Conservation (phyloP, 2,888 invertebrate species). For the Nemotelus nigrinus region DNA sequence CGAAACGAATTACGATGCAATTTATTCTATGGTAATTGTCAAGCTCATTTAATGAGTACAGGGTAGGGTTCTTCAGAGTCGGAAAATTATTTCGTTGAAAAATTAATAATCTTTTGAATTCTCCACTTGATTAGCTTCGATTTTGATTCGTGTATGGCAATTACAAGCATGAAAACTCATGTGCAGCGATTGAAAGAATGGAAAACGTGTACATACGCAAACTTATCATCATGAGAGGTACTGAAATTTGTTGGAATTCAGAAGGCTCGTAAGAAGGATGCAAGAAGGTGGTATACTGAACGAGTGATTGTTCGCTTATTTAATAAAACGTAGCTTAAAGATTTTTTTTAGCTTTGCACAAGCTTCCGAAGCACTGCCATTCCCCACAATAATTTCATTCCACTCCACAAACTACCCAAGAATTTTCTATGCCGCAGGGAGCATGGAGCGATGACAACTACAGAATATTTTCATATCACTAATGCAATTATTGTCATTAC, state of each 20-base stretch:
- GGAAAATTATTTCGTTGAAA: constrained; percentile 46
- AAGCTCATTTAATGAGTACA: background rate
- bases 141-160: constrained; percentile 34
- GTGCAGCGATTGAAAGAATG: no score
- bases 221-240: no score
- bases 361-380: no score
- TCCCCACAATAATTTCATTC: no score
- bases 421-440: constrained; percentile 18
- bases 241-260: background rate
- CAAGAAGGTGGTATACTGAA: no score
- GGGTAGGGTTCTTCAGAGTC: background rate
- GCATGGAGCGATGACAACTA: constrained; percentile 26
- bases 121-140: constrained; percentile 42
- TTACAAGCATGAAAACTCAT: no score
- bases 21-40: background rate
- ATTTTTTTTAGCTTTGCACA: no score
- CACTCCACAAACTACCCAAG: background rate
- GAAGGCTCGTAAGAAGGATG: background rate
- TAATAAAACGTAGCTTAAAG: no score
- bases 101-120: constrained; percentile 26
- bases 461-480: constrained; percentile 49
- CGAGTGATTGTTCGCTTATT: no score
- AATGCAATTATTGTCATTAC: constrained; percentile 50
- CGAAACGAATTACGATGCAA: background rate
- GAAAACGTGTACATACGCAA: no score